Evolutionary conservation across 2,113 vertebrate genomes (phyloP).

Genomic region (Marmota flaviventris): DNA sequence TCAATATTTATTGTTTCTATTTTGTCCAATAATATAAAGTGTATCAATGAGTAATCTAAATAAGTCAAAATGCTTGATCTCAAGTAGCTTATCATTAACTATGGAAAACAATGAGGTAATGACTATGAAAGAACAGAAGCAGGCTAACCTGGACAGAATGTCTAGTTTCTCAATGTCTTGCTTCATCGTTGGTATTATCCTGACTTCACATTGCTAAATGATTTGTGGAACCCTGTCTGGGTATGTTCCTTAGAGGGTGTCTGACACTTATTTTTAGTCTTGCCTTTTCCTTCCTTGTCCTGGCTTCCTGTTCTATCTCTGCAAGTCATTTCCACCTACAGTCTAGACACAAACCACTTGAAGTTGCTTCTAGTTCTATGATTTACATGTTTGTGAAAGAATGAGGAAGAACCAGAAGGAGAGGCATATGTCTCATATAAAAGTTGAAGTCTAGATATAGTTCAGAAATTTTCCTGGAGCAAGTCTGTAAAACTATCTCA

Average conservation of each 20-base stretch:
- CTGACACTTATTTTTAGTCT: conserved; percentile 56
- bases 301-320: conserved; percentile 55
- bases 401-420: neutral
- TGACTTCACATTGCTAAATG: neutral
- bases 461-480: conserved; percentile 25
- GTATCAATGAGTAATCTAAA: neutral
- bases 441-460: conserved; percentile 52
- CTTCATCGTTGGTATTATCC: neutral
- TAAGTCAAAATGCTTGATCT: neutral
- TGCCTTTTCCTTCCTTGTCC: neutral
- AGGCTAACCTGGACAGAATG: neutral
- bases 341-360: conserved; percentile 74
- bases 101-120: neutral
- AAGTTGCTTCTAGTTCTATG: conserved; percentile 58
- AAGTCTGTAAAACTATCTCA: conserved; percentile 26
- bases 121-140: neutral
- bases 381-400: conserved; percentile 55
- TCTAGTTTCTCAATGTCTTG: neutral
- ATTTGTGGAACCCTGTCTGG: neutral
- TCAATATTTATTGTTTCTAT: neutral
- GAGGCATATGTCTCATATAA: conserved; percentile 58
- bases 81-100: neutral
- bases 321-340: conserved; percentile 70
- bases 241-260: neutral
- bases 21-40: neutral